These are phyloP conservation scores for Nomada goodeniana DNA, from an alignment of 2,888 invertebrate species.

Conservation along the genomic window DNA sequence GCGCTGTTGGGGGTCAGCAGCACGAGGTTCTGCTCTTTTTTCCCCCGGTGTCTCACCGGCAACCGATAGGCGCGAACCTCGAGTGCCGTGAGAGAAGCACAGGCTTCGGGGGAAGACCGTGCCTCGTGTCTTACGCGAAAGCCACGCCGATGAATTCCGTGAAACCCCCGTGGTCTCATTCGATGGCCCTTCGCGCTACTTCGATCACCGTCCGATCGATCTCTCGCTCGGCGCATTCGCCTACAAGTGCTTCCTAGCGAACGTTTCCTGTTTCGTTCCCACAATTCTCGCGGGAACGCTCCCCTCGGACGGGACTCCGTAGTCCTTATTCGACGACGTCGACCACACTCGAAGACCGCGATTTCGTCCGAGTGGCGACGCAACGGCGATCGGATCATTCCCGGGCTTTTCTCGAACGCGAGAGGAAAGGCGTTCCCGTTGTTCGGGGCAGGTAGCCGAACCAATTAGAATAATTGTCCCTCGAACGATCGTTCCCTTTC, in stretches of 20 bases:
- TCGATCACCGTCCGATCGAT: slow-evolving; percentile 25
- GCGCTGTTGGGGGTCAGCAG: slow-evolving; percentile 77
- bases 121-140: slow-evolving; percentile 37
- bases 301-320: not conserved
- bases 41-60: slow-evolving; percentile 15
- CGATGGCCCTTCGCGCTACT: slow-evolving; percentile 30
- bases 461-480: slow-evolving; percentile 31
- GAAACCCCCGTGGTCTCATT: slow-evolving; percentile 45
- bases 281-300: slow-evolving; percentile 30
- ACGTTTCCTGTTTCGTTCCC: slow-evolving; percentile 35
- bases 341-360: too few relatives aligned
- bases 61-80: slow-evolving; percentile 57
- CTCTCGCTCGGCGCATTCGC: not conserved
- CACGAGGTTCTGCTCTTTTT: slow-evolving; percentile 68
- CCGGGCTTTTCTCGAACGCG: slow-evolving; percentile 4
- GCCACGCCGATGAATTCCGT: slow-evolving; percentile 14
- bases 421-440: slow-evolving; percentile 4
- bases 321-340: not conserved
- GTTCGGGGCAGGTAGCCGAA: slow-evolving; percentile 13
- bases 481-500: not conserved
- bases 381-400: not conserved
- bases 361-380: not conserved
- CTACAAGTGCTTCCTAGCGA: slow-evolving; percentile 5
- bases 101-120: slow-evolving; percentile 24
- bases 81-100: slow-evolving; percentile 76